Evolutionary conservation across 1,140 invertebrate species (phyloP).

Genomic region (Zaprionus nigranus): DNA sequence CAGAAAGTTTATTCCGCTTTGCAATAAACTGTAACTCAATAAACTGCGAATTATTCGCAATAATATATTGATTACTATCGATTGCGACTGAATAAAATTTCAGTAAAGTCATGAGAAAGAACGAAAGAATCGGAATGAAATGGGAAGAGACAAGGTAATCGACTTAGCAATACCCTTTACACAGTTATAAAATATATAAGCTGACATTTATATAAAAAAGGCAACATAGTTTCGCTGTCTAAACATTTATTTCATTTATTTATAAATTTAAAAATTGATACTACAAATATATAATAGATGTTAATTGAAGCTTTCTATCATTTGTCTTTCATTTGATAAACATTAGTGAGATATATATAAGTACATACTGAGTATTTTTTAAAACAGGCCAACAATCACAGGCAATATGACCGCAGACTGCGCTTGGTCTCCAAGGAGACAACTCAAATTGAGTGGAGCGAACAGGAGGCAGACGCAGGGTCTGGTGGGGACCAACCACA

Average conservation of each 20-base stretch:
- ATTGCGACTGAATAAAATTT: constrained; percentile 31
- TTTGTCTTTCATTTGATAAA: neutral
- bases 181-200: too few species aligned
- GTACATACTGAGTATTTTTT: neutral
- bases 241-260: neutral
- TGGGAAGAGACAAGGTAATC: neutral
- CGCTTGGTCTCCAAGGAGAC: constrained; percentile 68
- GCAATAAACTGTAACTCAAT: constrained; percentile 42
- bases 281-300: too few species aligned
- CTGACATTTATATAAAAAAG: too few species aligned
- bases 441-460: constrained; percentile 57
- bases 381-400: constrained; percentile 18
- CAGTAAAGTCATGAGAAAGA: constrained; percentile 28
- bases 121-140: neutral
- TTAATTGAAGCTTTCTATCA: too few species aligned
- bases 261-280: too few species aligned
- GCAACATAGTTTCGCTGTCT: too few species aligned
- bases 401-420: constrained; percentile 31
- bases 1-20: neutral
- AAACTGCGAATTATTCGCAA: constrained; percentile 45
- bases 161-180: neutral
- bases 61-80: constrained; percentile 58
- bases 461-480: neutral
- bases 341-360: neutral
- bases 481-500: constrained; percentile 34